These are phyloP conservation scores for Lophura swinhoii DNA, from an alignment of 2,797 vertebrate genomes.

Conservation along the genomic window DNA sequence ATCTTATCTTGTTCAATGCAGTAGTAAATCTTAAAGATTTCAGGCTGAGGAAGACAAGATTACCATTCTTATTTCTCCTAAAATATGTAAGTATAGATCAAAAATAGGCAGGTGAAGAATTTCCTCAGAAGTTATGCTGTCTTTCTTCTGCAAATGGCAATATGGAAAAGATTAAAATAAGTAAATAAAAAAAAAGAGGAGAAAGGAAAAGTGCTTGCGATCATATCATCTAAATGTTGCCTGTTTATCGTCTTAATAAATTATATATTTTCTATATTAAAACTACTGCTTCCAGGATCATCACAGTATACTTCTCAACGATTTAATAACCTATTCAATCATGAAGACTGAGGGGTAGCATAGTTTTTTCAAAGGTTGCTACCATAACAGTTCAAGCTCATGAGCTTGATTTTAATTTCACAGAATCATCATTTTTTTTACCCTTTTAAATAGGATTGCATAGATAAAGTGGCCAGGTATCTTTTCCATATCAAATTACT, in stretches of 20 bases:
- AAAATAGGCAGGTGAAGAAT: neutral
- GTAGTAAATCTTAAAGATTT: neutral
- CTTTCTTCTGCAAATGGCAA: neutral
- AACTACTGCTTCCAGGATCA: neutral
- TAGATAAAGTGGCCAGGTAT: neutral
- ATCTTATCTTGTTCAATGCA: neutral
- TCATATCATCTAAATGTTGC: neutral
- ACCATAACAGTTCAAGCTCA: neutral
- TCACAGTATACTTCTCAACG: neutral
- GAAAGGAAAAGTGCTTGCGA: neutral
- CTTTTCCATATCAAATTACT: neutral
- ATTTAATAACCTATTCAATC: neutral
- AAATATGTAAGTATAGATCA: neutral
- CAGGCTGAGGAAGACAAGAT: neutral
- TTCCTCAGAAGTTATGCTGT: neutral
- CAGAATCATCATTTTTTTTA: neutral
- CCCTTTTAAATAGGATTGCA: neutral
- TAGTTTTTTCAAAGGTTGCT: neutral
- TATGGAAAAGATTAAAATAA: neutral
- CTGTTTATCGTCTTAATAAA: neutral
- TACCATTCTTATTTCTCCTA: neutral
- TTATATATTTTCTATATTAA: constrained; percentile 17
- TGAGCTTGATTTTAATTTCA: neutral
- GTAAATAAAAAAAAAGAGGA: neutral
- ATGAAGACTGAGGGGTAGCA: neutral